Base-by-base conservation (phyloP, 2,888 invertebrate species). In the Corbicula japonica region DNA sequence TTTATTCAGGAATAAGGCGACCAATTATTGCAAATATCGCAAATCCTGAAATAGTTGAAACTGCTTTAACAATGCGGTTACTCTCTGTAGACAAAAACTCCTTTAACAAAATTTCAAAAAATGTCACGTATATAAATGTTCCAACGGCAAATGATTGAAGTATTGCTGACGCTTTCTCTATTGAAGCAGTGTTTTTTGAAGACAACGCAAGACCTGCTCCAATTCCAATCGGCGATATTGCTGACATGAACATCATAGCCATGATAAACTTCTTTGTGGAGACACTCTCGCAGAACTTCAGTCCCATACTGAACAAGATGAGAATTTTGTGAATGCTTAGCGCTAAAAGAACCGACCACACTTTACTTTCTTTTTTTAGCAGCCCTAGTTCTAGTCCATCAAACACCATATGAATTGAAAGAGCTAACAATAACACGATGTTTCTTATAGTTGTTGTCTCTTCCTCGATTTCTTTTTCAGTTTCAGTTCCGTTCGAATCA, bases 371-470 rank as follows among this genome's bases (percentile, higher is more conserved):
- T 35, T 88, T 89, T 8, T 85, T 65, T 79, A 94, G 94, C 15
- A 95, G 91, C 0, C 95, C 95, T 69, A 95, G 89, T 5, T 95
- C 95, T 50, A 95, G 87, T 5, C 95, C 95, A 87, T 95, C 95
- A 86, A 95, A 95, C 6, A 95, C 87, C 6, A 95, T 94, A 87
- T 95, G 95, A 2, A 95, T 86, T 1, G 95, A 95, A 0, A 95
- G 89, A 15, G 95, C 95, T 18, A 94, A 79, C 6, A 95, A 90
- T 15, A 95, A 91, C 23, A 95, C 85, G 8, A 94, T 71, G 0
- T 94, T 93, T 6, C 95, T 89, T 0, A 81, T 30, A 32, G 60
- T 73, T 18, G 68, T 41, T 30, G 62, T 61, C n/a, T 38, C 52
- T 30, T 50, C 30, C 2, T 34, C 1, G 1, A 23, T 12, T 10